Base-by-base conservation (phyloP, 2,113 vertebrate species). In the Peromyscus leucopus region DNA sequence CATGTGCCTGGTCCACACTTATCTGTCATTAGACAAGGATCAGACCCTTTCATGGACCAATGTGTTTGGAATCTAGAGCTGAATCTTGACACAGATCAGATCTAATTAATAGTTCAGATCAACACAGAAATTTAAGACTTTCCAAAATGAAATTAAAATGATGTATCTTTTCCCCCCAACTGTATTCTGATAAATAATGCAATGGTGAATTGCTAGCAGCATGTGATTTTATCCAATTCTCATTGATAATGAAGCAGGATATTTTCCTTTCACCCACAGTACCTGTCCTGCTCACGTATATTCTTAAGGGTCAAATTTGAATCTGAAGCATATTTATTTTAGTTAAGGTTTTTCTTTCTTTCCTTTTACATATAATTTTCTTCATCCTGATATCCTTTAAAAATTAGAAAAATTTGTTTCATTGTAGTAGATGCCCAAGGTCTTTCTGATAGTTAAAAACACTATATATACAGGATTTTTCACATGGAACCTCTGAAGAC, bases 401-500 rank as follows among this genome's bases (percentile, higher is more conserved):
- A 55, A 72, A 48, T 93, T 83, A 48, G 33, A 79, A 91, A 33
- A 91, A 76, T 63, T 95, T 96, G 0, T 13, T 95, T 82, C 80
- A 82, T 94, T 63, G 84, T 98, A 97, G 97, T 82, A 93, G 83
- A 80, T 96, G 76, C n/a, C 95, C 61, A 33, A 78, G 93, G 3
- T 90, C 97, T 94, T 97, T 95, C 93, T 83, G 94, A 69, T 79
- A 86, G 48, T 83, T 98, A 97, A 93, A 96, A 97, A 97, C 95
- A 97, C 97, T 97, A 95, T 98, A 97, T 98, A 28, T 91, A 75
- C 80, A 86, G 87, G 28, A 95, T 96, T 93, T 93, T 97, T 96
- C 84, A 76, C 7, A 55, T 76, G 16, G 36, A 84, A 4, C 86
- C 94, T 93, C 89, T 72, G 83, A 94, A 96, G 93, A 91, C 92